Base-by-base conservation (phyloP, 2,113 vertebrate species). In the Dermatemys mawii region DNA sequence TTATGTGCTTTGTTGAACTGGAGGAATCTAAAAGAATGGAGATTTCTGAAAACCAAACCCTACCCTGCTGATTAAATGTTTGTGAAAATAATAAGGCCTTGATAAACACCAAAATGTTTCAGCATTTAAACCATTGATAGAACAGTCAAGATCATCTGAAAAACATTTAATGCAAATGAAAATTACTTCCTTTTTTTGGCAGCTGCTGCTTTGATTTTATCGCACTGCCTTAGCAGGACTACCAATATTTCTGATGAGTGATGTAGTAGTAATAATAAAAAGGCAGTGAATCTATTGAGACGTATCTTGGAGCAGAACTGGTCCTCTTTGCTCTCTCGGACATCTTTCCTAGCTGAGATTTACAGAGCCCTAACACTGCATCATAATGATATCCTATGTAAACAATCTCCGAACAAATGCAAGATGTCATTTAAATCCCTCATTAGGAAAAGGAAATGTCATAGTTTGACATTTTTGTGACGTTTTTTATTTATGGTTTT, bases 191-290 rank as follows among this genome's bases (percentile, higher is more conserved):
- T 17, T 57, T 79, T 79, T 91, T 91, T 90, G 89, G 78, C 90
- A 94, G 84, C 78, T 90, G 57, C 49, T 84, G 5, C 49, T 90
- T 96, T 73, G 91, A 53, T 92, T 94, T 90, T 93, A 93, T 27
- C 95, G 73, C 50, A 93, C 94, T 97, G 97, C 78, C 93, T 96
- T 97, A 96, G 24, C 35, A 93, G 83, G 79, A 88, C 96, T 93
- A 93, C 78, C 53, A 50, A 87, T 83, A 94, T 94, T 81, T 94
- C 84, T 89, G 44, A 96, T 90, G 90, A 93, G 51, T 83, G 95
- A 90, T 50, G 46, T 82, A 90, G 95, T 50, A 93, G 93, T 67
- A 38, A n/a, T 67, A 38, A 75, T 22, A 75, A 92, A 96, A 94
- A 94, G 22, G 75, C 94, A 96, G 53, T 0, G 17, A 90, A 67